These are phyloP conservation scores for Brachyalestes nurse DNA, from an alignment of 2,797 vertebrate species.

Conservation along the genomic window DNA sequence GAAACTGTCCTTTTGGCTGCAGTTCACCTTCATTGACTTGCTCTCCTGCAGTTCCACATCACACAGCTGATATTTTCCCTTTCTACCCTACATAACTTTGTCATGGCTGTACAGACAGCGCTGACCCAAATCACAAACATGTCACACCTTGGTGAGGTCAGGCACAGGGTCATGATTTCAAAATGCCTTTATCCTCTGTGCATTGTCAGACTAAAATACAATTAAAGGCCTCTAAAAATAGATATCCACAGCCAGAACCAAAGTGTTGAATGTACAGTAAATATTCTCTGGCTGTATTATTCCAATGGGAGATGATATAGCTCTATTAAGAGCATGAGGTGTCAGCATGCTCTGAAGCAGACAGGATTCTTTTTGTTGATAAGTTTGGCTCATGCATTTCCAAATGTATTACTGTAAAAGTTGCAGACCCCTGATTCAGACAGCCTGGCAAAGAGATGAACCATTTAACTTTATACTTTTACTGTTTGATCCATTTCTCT, in stretches of 20 bases:
- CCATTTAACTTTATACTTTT: conserved; percentile 58
- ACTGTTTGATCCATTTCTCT: conserved; percentile 57
- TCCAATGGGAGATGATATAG: conserved; percentile 42
- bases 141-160: conserved; percentile 3
- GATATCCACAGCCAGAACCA: conserved; percentile 53
- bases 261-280: conserved; percentile 65
- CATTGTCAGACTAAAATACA: conserved; percentile 33
- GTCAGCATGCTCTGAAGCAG: conserved; percentile 39
- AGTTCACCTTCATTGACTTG: background rate
- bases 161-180: background rate
- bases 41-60: background rate
- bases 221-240: conserved; percentile 6
- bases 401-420: conserved; percentile 35
- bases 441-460: conserved; percentile 50
- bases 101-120: conserved; percentile 29
- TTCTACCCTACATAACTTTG: conserved; percentile 10
- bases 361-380: conserved; percentile 35
- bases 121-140: conserved; percentile 15
- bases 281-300: conserved; percentile 41
- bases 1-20: background rate
- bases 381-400: conserved; percentile 43
- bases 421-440: conserved; percentile 44
- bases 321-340: conserved; percentile 30
- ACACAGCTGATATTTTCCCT: conserved; percentile 10
- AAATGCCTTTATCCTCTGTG: conserved; percentile 45